Evolutionary conservation across 2,888 invertebrate genomes (phyloP), one percentile per base, ranked within the genome.

Genomic region (Heliconius ismenius): DNA sequence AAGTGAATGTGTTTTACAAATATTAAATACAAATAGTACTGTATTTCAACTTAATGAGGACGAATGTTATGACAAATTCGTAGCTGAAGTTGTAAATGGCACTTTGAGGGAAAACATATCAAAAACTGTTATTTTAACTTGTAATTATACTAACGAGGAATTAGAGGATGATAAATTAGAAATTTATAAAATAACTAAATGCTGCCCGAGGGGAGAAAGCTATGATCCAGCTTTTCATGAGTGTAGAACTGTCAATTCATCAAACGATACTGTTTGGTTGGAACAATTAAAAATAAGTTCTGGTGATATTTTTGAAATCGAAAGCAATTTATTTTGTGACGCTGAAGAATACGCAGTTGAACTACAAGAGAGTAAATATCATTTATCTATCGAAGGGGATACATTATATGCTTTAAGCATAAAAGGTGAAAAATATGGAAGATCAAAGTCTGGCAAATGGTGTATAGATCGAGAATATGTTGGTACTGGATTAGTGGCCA

Each of bases 391-490:
- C 10, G 83, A 88, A 36, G 89, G 87, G n/a, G 89, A 88, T 79
- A 84, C 79, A 75, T 83, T 94, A 73, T 84, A 81, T 36, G 84
- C 85, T 65, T 73, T 80, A 26, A 86, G 83, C 74, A 86, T 77
- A 79, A 83, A 80, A 75, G 86, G 83, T 26, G 78, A 81, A 3
- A 83, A 82, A 32, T 83, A 78, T 13, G 84, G 82, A 36, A 79
- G 77, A 1, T 79, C 89, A 9, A 78, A 83, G 26, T 83, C 84
- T 60, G 93, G 91, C n/a, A 90, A 91, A 76, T 94, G 93, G 91
- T 94, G 94, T 78, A 79, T 93, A 63, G 94, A 94, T 72, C 84
- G 86, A n/a, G 87, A 89, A 60, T 85, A 83, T 62, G 75, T 80
- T 11, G 82, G 81, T 9, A 74, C 80, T 1, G 83, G 81, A 32